Base-by-base conservation (phyloP, 2,113 vertebrate genomes). In the Silurus meridionalis region DNA sequence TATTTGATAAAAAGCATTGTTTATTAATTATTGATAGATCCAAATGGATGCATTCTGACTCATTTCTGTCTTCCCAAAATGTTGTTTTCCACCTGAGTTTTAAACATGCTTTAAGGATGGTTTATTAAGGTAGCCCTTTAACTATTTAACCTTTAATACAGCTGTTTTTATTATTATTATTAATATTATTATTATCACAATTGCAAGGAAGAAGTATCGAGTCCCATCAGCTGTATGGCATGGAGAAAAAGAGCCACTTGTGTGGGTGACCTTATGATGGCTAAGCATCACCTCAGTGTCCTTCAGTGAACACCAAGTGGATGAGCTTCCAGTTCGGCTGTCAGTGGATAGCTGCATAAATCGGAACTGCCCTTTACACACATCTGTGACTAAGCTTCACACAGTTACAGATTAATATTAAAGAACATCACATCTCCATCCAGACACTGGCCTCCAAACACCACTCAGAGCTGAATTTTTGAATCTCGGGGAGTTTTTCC, bases 51-150 rank as follows among this genome's bases (percentile, higher is more conserved):
- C 55, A 48, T 15, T 85, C 52, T 57, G 52, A 69, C 52, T 58
- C 21, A 69, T 9, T 69, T 46, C 46, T 72, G 55, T 85, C 86
- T 84, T 90, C 50, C 82, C 58, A 90, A 90, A 92, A 89, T 86
- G 84, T 63, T 83, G 82, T 85, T 87, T 89, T 89, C 87, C 92
- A 93, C 93, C 93, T 93, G 93, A 93, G 92, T 92, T 91, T 90
- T 90, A 80, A 60, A 82, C 80, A 84, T 84, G 87, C 90, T 90
- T 92, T 87, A 90, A 87, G 88, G 90, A 91, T 91, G 89, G 88
- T 94, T 93, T 88, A 90, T 87, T 80, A 64, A 87, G 91, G 87
- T 93, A 94, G 93, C 92, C 94, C 93, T 95, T 94, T 91, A 90
- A 91, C 84, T 82, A 91, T 92, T n/a, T n/a, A n/a, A n/a, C n/a